Evolutionary conservation across 2,888 invertebrate genomes (phyloP).

Genomic region (Sisyra terminalis): DNA sequence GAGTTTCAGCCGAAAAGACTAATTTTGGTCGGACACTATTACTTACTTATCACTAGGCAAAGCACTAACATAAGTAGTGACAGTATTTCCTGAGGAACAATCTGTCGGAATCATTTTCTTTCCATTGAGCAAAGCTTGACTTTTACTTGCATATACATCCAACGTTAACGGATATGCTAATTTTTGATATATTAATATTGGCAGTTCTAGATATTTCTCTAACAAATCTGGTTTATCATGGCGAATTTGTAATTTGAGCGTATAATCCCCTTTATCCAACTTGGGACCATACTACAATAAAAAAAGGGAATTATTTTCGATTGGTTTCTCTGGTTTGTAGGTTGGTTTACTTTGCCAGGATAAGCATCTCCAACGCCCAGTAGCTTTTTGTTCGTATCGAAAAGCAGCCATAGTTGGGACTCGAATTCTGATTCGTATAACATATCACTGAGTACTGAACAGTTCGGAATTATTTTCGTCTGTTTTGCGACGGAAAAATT

Average conservation of each 20-base stretch:
- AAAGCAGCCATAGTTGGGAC: constrained; percentile 93
- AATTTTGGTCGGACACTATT: background rate
- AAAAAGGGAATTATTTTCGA: constrained; percentile 10
- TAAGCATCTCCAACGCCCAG: constrained; percentile 80
- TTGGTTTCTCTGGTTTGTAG: constrained; percentile 12
- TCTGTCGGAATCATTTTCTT: constrained; percentile 54
- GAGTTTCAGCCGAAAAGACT: no score
- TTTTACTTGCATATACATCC: constrained; percentile 57
- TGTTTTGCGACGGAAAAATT: constrained; percentile 66
- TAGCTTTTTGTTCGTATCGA: constrained; percentile 77
- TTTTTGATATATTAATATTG: constrained; percentile 59
- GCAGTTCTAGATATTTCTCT: constrained; percentile 70
- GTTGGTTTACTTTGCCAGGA: constrained; percentile 63
- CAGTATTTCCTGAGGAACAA: constrained; percentile 39
- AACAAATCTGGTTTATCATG: constrained; percentile 76
- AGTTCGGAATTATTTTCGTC: constrained; percentile 66
- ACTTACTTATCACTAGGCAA: constrained; percentile 72
- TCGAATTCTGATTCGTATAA: constrained; percentile 94
- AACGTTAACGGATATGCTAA: constrained; percentile 50
- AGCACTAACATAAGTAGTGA: constrained; percentile 66
- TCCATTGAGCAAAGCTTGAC: constrained; percentile 54
- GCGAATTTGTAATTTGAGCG: constrained; percentile 69
- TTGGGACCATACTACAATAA: constrained; percentile 59
- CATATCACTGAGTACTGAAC: constrained; percentile 66
- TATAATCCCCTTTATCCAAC: constrained; percentile 91